These are phyloP conservation scores for Entomyzon cyanotis DNA, from an alignment of 2,113 vertebrate genomes.

Conservation along the genomic window DNA sequence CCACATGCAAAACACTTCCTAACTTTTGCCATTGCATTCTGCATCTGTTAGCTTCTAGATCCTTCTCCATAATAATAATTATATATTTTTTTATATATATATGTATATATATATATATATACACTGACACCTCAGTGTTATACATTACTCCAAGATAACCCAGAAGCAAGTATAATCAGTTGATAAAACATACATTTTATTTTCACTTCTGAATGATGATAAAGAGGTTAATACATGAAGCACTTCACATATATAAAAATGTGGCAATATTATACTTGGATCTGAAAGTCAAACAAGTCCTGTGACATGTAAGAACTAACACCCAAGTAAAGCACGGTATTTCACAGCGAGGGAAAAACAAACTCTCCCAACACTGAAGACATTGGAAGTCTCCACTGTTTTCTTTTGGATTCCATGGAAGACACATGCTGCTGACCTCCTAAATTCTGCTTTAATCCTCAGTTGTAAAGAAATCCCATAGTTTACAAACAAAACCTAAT, in stretches of 20 bases:
- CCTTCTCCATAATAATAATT: background rate
- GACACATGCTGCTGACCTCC: background rate
- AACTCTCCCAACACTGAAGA: background rate
- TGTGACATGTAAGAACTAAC: background rate
- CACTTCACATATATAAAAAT: background rate
- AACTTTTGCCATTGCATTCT: background rate
- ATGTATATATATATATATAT: background rate
- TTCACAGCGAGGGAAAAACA: background rate
- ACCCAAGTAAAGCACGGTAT: background rate
- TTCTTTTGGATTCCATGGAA: background rate
- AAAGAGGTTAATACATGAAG: background rate
- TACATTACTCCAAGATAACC: background rate
- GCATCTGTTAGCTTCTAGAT: background rate
- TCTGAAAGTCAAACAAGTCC: background rate
- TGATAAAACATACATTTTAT: background rate
- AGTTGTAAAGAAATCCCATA: background rate
- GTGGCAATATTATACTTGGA: background rate
- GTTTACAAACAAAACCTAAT: background rate
- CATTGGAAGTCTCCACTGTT: accelerated
- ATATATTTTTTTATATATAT: too few species aligned
- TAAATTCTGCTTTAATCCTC: background rate
- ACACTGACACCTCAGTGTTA: background rate
- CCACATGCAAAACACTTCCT: background rate
- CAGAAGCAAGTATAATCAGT: background rate
- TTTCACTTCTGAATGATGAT: background rate